These are phyloP conservation scores for Gallinago nigripennis DNA, from an alignment of 2,797 vertebrate species.

Conservation along the genomic window DNA sequence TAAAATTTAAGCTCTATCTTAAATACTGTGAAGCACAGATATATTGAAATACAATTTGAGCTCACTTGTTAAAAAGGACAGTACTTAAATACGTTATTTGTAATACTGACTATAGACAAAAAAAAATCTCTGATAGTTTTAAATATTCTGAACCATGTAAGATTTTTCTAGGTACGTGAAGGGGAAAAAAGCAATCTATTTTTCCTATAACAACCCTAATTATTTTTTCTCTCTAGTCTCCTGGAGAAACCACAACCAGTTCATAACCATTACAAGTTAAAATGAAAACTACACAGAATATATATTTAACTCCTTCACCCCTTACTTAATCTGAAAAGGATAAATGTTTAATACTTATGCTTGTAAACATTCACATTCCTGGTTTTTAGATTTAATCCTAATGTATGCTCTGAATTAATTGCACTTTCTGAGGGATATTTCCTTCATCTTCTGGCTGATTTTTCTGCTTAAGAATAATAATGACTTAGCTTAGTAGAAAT, in stretches of 20 bases:
- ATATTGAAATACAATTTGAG: background rate
- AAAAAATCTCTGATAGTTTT: background rate
- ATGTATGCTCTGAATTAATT: background rate
- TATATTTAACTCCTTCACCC: background rate
- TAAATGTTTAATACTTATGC: background rate
- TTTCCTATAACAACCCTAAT: background rate
- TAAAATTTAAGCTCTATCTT: background rate
- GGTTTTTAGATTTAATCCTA: background rate
- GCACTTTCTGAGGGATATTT: background rate
- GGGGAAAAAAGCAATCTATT: background rate
- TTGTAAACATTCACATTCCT: background rate
- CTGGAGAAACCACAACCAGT: background rate
- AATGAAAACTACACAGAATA: background rate
- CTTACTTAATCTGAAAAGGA: background rate
- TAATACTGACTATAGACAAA: background rate
- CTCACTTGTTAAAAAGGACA: background rate
- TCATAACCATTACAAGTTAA: background rate
- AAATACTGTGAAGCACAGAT: background rate
- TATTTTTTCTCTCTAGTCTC: background rate
- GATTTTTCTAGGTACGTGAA: background rate
- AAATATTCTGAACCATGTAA: background rate
- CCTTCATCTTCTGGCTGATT: background rate
- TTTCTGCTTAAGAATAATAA: background rate
- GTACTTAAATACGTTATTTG: background rate
- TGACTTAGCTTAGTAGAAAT: background rate